phyloP scores from a whole-genome alignment of 2,888 invertebrate species.

The Linyphia triangularis region DNA sequence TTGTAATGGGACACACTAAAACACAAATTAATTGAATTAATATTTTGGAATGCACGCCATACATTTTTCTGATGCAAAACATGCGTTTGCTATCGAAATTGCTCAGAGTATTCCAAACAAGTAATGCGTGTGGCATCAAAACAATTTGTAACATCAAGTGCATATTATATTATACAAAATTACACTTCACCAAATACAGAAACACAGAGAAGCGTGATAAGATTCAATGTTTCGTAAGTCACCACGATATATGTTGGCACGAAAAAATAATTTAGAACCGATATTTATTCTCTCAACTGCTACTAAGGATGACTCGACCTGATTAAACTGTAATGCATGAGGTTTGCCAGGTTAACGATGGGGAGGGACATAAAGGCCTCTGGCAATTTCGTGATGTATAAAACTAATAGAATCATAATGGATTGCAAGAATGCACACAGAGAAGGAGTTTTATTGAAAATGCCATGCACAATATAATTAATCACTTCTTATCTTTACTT shows the following conservation, averaged over 20 bases:
- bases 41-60: too few species aligned
- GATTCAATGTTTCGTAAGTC: conserved; percentile 49
- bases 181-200: conserved; percentile 10
- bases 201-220: conserved; percentile 37
- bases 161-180: conserved; percentile 15
- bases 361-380: conserved; percentile 55
- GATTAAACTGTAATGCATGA: conserved; percentile 68
- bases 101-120: too few species aligned
- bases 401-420: conserved; percentile 72
- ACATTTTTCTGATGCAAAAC: too few species aligned
- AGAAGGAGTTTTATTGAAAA: conserved; percentile 74
- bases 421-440: conserved; percentile 64
- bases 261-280: conserved; percentile 63
- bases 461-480: conserved; percentile 68
- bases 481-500: conserved; percentile 67
- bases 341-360: conserved; percentile 57
- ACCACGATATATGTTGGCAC: conserved; percentile 36
- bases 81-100: too few species aligned
- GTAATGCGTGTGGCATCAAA: neutral
- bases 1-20: too few species aligned
- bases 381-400: conserved; percentile 63
- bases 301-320: conserved; percentile 61
- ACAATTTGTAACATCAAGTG: neutral
- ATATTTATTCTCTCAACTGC: conserved; percentile 57
- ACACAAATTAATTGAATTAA: too few species aligned